Base-by-base conservation (phyloP, 1,140 invertebrate genomes). In the Teleopsis dalmanni region DNA sequence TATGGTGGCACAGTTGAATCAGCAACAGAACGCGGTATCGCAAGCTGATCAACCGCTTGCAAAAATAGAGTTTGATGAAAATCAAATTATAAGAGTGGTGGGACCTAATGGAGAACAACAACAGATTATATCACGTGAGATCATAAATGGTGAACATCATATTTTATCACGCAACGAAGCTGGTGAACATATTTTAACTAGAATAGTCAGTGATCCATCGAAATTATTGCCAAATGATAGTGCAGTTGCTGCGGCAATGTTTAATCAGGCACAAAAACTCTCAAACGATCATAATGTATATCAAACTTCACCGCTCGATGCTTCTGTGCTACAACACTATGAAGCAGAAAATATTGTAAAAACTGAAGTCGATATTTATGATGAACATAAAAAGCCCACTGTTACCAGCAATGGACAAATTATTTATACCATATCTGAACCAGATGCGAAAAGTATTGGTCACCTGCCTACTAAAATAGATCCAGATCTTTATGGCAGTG, bases 371-470 rank as follows among this genome's bases (percentile, higher is more conserved):
- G 65, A 66, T 34, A 57, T 69, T 46, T 69, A 69, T 22, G 65
- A 68, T 55, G 61, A 66, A 29, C 62, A 63, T n/a, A 69, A 69
- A 45, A 69, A 69, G 27, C 60, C 64, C 41, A 56, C 58, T 21
- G 58, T 47, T 22, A 35, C 55, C 6, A 53, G 53, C 11, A 58
- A 55, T 14, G 66, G 66, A 1, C 65, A 68, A 34, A 70, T 70
- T 13, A 67, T 70, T n/a, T 70, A 70, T 29, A 70, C 67, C 35
- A 70, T 62, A 27, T 51, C 60, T n/a, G 66, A 62, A 48, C 57
- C 58, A 8, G 59, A 73, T 51, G 75, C 35, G 70, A 76, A 65
- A 60, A 73, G 48, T 71, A 71, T 57, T 72, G 79, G 53, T 75
- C 80, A 71, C 72, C 75, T 57, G 55, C 73, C 78, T 3, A 51